Conservation (phyloP, 2,113 vertebrate species). For the Todiramphus saurophagus region DNA sequence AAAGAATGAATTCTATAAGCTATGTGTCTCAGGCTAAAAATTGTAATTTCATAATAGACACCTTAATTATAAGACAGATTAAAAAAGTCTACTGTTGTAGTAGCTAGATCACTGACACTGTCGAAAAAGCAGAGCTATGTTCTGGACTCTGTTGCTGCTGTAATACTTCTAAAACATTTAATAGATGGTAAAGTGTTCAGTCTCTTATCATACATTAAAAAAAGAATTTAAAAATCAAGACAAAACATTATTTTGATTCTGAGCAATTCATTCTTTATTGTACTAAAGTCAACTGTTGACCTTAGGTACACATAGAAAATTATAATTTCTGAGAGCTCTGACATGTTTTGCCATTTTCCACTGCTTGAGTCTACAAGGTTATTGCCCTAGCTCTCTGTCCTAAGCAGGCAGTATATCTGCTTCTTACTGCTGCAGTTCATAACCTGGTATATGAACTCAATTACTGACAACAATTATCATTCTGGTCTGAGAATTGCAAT, state of each 20-base stretch:
- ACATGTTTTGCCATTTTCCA: neutral
- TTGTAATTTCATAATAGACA: neutral
- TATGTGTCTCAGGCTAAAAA: neutral
- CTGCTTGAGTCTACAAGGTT: neutral
- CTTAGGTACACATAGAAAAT: neutral
- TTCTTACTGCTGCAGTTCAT: neutral
- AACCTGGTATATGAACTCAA: neutral
- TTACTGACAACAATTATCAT: neutral
- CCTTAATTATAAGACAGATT: neutral
- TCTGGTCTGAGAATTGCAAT: neutral
- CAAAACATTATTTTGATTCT: neutral
- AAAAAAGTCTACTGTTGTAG: neutral
- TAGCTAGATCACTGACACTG: neutral
- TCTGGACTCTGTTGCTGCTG: neutral
- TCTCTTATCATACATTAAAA: neutral
- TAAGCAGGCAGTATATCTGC: neutral
- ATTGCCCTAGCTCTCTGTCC: neutral
- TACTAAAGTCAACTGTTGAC: neutral
- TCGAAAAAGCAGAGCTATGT: neutral
- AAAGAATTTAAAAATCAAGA: neutral
- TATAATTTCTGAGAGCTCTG: slow-evolving; percentile 2
- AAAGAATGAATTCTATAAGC: neutral
- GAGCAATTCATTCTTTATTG: neutral
- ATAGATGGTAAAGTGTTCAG: neutral
- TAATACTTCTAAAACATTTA: neutral